Conservation (phyloP, 2,888 invertebrate species). For the Frankliniella intonsa region DNA sequence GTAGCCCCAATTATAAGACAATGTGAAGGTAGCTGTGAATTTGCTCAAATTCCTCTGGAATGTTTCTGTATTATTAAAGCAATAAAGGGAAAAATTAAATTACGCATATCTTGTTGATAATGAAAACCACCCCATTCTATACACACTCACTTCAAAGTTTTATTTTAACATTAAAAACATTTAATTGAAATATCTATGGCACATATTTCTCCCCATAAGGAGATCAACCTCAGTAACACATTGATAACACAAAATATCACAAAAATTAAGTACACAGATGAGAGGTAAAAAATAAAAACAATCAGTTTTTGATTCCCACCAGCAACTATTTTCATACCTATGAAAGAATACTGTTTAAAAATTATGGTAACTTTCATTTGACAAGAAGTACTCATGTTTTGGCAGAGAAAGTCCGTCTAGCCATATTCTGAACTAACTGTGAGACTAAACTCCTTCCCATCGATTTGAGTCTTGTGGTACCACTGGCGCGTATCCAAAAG, state of each 20-base stretch:
- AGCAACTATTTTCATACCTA: neutral
- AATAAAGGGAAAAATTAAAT: neutral
- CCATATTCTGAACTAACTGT: constrained; percentile 92
- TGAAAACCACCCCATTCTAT: neutral
- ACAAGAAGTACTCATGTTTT: neutral
- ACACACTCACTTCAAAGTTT: neutral
- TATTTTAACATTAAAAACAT: neutral
- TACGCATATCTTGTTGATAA: neutral
- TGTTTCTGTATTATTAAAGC: neutral
- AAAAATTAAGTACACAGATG: constrained; percentile 1
- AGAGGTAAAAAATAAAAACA: neutral
- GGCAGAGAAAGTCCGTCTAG: constrained; percentile 44
- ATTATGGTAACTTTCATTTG: constrained; percentile 7
- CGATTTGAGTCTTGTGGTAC: constrained; percentile 84
- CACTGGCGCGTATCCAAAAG: constrained; percentile 84
- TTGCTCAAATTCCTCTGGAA: neutral
- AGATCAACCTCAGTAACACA: neutral
- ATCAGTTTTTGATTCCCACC: neutral
- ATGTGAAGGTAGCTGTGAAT: neutral
- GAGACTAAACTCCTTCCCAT: constrained; percentile 74
- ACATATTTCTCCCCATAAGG: neutral
- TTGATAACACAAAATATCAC: neutral
- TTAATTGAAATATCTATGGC: neutral
- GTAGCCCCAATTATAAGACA: neutral
- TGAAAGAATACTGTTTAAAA: neutral